These are phyloP conservation scores for Tetragnatha versicolor DNA, from an alignment of 1,140 invertebrate genomes.

Conservation along the genomic window DNA sequence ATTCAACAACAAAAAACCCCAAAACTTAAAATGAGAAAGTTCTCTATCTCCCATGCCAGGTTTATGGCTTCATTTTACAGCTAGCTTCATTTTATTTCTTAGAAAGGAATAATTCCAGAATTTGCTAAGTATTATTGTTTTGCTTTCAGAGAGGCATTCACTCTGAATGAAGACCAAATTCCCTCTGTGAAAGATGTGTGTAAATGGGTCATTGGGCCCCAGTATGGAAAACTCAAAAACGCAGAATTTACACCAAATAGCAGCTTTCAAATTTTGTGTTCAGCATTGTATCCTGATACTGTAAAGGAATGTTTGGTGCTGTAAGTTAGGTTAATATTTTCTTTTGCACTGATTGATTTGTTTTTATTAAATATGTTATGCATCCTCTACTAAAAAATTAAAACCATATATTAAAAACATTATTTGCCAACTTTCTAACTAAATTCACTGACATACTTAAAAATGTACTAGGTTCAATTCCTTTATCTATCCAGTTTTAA, in stretches of 20 bases:
- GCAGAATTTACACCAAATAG: conserved; percentile 42
- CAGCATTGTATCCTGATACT: conserved; percentile 39
- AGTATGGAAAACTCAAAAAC: conserved; percentile 61
- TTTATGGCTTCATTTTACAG: too few species aligned
- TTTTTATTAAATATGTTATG: background rate
- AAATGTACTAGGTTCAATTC: too few species aligned
- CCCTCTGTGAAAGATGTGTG: conserved; percentile 72
- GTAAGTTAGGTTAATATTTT: conserved; percentile 29
- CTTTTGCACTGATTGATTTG: background rate
- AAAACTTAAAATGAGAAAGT: too few species aligned
- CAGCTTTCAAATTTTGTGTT: conserved; percentile 52
- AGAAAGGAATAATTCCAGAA: too few species aligned
- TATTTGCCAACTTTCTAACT: too few species aligned
- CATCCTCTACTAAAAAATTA: background rate
- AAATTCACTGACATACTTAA: too few species aligned
- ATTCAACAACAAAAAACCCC: too few species aligned
- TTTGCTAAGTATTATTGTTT: too few species aligned
- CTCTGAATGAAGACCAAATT: conserved; percentile 56
- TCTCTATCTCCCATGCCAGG: too few species aligned
- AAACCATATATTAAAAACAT: too few species aligned
- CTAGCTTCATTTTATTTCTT: too few species aligned
- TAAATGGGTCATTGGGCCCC: conserved; percentile 69
- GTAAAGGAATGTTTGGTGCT: conserved; percentile 42
- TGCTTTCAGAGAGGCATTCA: conserved; percentile 4
- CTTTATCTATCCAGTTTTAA: too few species aligned